Evolutionary conservation across 1,140 invertebrate genomes (phyloP).

Genomic region (Brevipalpus yothersi): DNA sequence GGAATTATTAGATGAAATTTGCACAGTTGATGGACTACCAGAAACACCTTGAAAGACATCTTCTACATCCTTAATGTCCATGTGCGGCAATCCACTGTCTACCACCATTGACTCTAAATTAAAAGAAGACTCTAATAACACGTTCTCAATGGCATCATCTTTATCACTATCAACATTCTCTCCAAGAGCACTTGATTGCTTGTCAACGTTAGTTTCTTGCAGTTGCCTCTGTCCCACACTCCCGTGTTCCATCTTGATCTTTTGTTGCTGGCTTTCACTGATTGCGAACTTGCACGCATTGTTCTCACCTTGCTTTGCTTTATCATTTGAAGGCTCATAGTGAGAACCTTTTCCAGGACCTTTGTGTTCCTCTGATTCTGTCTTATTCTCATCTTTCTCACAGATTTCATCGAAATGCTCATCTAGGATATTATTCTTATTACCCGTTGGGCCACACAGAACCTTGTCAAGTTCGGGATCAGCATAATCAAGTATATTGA

Average conservation of each 20-base stretch:
- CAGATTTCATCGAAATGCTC: slow-evolving; percentile 20
- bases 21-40: not conserved
- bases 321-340: not conserved
- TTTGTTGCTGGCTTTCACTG: not conserved
- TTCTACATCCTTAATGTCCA: slow-evolving; percentile 71
- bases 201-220: too few relatives aligned
- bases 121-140: slow-evolving; percentile 35
- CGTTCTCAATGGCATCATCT: slow-evolving; percentile 28
- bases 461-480: slow-evolving; percentile 65
- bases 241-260: not conserved
- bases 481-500: slow-evolving; percentile 83
- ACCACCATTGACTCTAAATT: slow-evolving; percentile 41
- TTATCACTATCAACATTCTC: slow-evolving; percentile 19
- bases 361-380: not conserved
- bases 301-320: too few relatives aligned
- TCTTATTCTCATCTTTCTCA: slow-evolving; percentile 14
- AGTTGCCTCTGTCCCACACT: too few relatives aligned
- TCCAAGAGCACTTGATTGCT: not conserved
- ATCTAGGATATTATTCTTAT: slow-evolving; percentile 22
- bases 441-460: slow-evolving; percentile 15
- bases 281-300: not conserved
- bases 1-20: not conserved
- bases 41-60: slow-evolving; percentile 58
- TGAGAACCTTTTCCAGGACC: not conserved
- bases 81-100: slow-evolving; percentile 48